Percentiles rank a stretch among this genome's conserved stretches.
Conservation (phyloP, 2,113 vertebrate genomes). For the Psophia crepitans region DNA sequence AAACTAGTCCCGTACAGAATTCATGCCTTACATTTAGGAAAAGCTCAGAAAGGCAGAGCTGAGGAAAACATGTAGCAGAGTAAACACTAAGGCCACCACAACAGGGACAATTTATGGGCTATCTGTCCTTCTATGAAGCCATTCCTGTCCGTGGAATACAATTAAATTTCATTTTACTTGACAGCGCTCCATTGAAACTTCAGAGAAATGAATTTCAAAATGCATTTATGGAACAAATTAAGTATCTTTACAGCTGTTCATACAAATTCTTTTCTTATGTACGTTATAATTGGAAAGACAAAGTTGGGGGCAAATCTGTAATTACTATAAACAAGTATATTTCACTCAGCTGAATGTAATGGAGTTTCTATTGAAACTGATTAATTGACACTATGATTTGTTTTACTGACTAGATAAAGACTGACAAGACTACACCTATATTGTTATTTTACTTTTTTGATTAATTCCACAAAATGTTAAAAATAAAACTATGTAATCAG, state of each 20-base stretch:
- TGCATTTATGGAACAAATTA: background rate
- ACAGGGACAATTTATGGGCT: background rate
- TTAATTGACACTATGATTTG: background rate
- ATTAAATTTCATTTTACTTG: background rate
- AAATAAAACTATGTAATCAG: background rate
- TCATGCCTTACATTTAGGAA: background rate
- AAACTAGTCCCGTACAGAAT: background rate
- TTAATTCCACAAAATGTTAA: background rate
- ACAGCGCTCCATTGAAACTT: background rate
- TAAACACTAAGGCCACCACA: background rate
- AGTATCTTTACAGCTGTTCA: background rate
- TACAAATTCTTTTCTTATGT: background rate
- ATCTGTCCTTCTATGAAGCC: background rate
- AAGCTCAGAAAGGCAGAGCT: background rate
- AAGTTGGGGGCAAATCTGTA: background rate
- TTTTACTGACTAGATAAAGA: background rate
- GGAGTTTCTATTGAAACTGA: background rate
- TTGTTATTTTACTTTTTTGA: background rate
- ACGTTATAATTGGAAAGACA: background rate
- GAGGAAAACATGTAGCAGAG: background rate
- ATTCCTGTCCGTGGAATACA: background rate
- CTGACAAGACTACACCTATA: background rate
- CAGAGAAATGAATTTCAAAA: background rate
- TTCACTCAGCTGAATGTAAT: background rate
- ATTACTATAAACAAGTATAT: background rate